Conservation (phyloP, 2,113 vertebrate species). For the Entosphenus tridentatus region DNA sequence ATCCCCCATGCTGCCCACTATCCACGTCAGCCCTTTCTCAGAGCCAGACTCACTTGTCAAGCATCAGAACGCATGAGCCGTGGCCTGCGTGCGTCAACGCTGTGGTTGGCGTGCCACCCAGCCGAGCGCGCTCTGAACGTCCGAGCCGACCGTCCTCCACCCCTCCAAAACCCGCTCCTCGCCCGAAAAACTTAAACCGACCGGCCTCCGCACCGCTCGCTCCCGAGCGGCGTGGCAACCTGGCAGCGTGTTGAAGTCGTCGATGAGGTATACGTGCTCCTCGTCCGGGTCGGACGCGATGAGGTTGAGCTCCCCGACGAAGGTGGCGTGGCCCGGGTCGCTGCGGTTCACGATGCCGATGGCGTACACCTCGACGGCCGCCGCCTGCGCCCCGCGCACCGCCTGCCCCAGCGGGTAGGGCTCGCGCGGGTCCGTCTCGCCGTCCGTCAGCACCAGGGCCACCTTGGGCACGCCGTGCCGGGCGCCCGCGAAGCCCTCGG, state of each 20-base stretch:
- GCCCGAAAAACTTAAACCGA: too few species aligned
- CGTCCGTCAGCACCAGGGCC: slow-evolving; percentile 39
- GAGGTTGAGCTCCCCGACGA: slow-evolving; percentile 33
- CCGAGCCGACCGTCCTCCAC: too few species aligned
- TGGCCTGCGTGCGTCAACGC: too few species aligned
- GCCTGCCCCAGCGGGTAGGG: slow-evolving; percentile 17
- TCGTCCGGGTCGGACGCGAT: slow-evolving; percentile 41
- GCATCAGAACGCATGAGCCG: too few species aligned
- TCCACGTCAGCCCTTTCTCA: too few species aligned
- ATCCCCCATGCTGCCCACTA: too few species aligned
- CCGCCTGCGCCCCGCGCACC: slow-evolving; percentile 19
- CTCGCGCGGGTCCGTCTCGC: slow-evolving; percentile 33
- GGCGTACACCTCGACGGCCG: slow-evolving; percentile 33
- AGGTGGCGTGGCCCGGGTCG: slow-evolving; percentile 25
- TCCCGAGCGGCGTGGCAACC: slow-evolving; percentile 16
- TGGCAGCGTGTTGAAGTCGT: slow-evolving; percentile 37
- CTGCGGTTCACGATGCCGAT: slow-evolving; percentile 34
- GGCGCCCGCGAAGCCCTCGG: slow-evolving; percentile 22
- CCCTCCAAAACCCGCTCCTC: too few species aligned
- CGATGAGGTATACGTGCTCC: slow-evolving; percentile 37
- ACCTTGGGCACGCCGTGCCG: slow-evolving; percentile 30
- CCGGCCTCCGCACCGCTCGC: too few species aligned
- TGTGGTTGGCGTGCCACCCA: too few species aligned
- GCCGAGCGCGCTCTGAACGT: too few species aligned
- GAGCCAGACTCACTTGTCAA: too few species aligned